Evolutionary conservation across 2,797 vertebrate genomes (phyloP), one percentile per base, ranked within the genome.

Genomic region (Uromys caudimaculatus): DNA sequence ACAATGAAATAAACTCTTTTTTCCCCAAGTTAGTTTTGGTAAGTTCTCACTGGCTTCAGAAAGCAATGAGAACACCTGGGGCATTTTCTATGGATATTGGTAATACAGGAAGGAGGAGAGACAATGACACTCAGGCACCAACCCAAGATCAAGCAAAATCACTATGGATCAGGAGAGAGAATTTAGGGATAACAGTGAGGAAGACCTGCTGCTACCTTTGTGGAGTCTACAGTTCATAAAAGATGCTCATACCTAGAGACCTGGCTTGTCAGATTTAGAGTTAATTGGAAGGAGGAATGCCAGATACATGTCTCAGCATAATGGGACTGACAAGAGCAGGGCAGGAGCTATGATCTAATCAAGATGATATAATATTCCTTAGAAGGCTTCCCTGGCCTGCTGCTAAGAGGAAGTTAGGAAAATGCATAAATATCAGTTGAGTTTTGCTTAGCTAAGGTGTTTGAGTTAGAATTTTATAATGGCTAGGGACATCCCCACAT

Each of bases 311-410:
- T 88, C 77, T 94, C 75, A 54, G 84, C 29, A 60, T 85, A 94
- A 95, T 38, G 24, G 67, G 78, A 76, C 52, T 82, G 90, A 93
- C 87, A 96, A 90, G 83, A 93, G 32, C 84, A 95, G 23, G 11
- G 52, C 44, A 97, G 64, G 95, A 94, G 50, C 62, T 96, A 64
- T 77, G 90, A 54, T 93, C 82, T 76, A 78, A 84, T 92, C 86
- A 91, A 62, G 44, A 91, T 89, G 92, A 79, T 83, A 41, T 35
- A 94, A 93, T 13, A 17, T 62, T 71, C 32, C 76, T 67, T 35
- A 2, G 86, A 94, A 89, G 64, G 29, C 12, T 94, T 93, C 78
- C 32, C 50, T 60, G 21, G 38, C 24, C n/a, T 52, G 73, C 7
- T 78, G 47, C 41, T n/a, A 85, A 87, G 79, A 10, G 14, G 2